Evolutionary conservation across 2,888 invertebrate genomes (phyloP), one percentile per base, ranked within the genome.

Genomic region (Hemithea aestivaria): DNA sequence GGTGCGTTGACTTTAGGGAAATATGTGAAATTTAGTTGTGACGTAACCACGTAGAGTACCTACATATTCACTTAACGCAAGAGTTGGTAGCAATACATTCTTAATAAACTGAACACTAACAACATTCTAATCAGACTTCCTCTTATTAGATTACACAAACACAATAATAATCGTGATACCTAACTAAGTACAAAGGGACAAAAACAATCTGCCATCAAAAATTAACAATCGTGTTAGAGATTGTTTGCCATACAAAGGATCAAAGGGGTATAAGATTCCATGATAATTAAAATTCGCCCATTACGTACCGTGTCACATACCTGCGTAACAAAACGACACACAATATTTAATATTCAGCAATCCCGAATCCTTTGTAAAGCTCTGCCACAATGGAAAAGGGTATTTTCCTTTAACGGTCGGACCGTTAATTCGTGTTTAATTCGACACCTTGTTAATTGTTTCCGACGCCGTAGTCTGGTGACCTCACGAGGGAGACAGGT

Each of bases 361-460:
- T 82, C 79, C 82, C 73, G 65, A 84, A 83, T 82, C 83, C 83
- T 83, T 81, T 77, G 79, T 78, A 75, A 77, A 78, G 70, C 69
- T 73, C 59, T 61, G 63, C 66, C 65, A 80, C 83, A 87, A 85
- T 84, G 83, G 82, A 76, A 81, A 85, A 84, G 84, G 87, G 83
- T 79, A 67, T 77, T 80, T 79, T 82, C 82, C 82, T 82, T 78
- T 83, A 80, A 83, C 81, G 80, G 76, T 74, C 69, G 63, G 67
- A 78, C 72, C 83, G 83, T 80, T 87, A 87, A 87, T 83, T 84
- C 80, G 82, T 78, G 82, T 87, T 81, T 87, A 87, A 87, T 87
- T 87, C 87, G 87, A 87, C 87, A 87, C 87, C 87, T 87, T 80
- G 87, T 87, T 87, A 87, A 87, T 87, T 87, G 85, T 85, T 85